A percentile compares a stretch with the other conserved stretches of the same genome.
Evolutionary conservation across 2,888 invertebrate genomes (phyloP).

Genomic region (Thymelicus lineola): DNA sequence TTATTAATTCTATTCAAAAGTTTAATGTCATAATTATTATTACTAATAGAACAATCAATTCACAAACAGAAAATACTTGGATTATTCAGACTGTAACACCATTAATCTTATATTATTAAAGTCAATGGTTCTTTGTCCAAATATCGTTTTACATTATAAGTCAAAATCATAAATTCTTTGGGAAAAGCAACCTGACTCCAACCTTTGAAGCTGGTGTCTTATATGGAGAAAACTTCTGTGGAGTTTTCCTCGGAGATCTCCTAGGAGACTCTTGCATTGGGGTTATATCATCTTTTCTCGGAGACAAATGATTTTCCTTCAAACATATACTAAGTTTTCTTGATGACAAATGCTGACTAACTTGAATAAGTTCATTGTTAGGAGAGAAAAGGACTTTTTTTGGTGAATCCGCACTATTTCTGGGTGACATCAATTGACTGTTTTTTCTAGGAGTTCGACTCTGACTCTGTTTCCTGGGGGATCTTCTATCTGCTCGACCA

Average conservation of each 20-base stretch:
- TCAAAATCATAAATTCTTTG: slow-evolving; percentile 52
- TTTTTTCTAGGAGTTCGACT: slow-evolving; percentile 5
- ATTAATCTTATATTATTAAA: not conserved
- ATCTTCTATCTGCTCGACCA: slow-evolving; percentile 8
- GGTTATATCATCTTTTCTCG: slow-evolving; percentile 36
- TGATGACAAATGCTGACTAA: slow-evolving; percentile 9
- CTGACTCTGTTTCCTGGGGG: not conserved
- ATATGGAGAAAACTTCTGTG: slow-evolving; percentile 68
- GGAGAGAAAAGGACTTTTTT: slow-evolving; percentile 6
- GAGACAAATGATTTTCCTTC: slow-evolving; percentile 34
- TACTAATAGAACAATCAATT: not conserved
- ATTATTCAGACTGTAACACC: not conserved
- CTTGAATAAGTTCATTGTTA: not conserved
- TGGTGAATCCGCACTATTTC: slow-evolving; percentile 14
- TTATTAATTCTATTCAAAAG: not conserved
- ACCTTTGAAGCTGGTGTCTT: slow-evolving; percentile 56
- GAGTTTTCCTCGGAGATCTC: slow-evolving; percentile 66
- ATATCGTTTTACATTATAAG: not conserved
- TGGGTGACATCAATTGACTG: slow-evolving; percentile 8
- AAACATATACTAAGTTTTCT: slow-evolving; percentile 22
- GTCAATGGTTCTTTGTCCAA: not conserved
- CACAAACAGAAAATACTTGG: not conserved
- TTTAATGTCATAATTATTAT: not conserved
- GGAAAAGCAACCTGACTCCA: slow-evolving; percentile 70
- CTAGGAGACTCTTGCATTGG: slow-evolving; percentile 51